phyloP scores from a whole-genome alignment of 2,888 invertebrate genomes.

The Eilema caniola region DNA sequence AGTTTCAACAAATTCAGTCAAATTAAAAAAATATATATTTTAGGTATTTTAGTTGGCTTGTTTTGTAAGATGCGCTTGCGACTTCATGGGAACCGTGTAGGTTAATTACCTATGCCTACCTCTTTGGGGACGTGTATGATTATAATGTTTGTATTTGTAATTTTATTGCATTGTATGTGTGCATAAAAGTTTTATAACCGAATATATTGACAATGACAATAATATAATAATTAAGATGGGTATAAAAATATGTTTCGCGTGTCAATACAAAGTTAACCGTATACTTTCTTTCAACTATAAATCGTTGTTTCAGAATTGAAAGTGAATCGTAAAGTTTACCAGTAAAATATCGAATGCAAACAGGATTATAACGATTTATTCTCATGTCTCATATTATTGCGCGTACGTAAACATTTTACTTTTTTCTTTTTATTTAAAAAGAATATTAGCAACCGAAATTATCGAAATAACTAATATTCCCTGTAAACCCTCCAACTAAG shows the following conservation, averaged over 20 bases:
- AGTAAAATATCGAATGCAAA: slow-evolving; percentile 11
- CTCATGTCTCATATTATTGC: neutral
- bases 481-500: too few species aligned
- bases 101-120: too few species aligned
- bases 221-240: neutral
- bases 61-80: too few species aligned
- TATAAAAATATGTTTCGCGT: slow-evolving; percentile 28
- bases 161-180: neutral
- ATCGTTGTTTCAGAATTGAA: slow-evolving; percentile 21
- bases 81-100: too few species aligned
- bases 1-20: too few species aligned
- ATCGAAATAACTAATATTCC: too few species aligned
- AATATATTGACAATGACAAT: slow-evolving; percentile 6
- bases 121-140: neutral
- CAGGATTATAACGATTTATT: neutral
- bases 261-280: slow-evolving; percentile 28
- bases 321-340: slow-evolving; percentile 12
- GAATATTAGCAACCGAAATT: too few species aligned
- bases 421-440: too few species aligned
- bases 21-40: too few species aligned
- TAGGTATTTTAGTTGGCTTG: too few species aligned
- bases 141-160: neutral
- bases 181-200: neutral
- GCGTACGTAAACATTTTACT: neutral
- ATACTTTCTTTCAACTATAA: slow-evolving; percentile 39